Conservation (phyloP, 2,113 vertebrate genomes). For the Elanus axillaris region DNA sequence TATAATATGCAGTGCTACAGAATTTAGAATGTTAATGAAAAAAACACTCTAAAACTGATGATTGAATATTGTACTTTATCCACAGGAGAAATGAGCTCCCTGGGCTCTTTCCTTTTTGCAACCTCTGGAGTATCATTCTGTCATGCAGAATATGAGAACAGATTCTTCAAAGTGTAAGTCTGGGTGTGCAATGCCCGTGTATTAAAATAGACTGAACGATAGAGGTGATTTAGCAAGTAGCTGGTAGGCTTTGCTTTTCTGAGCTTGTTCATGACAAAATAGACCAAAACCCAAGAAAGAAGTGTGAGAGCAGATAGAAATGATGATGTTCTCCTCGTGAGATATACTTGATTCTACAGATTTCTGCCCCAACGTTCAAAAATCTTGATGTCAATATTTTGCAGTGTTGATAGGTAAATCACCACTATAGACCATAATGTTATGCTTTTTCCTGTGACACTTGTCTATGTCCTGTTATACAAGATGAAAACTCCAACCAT, state of each 20-base stretch:
- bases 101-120: neutral
- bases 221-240: neutral
- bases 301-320: neutral
- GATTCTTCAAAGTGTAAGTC: constrained; percentile 20
- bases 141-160: constrained; percentile 32
- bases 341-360: neutral
- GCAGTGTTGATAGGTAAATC: neutral
- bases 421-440: neutral
- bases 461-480: neutral
- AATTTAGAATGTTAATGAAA: constrained; percentile 25
- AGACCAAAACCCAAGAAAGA: neutral
- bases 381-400: neutral
- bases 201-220: constrained; percentile 11
- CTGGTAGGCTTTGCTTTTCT: constrained; percentile 6
- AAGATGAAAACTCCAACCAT: neutral
- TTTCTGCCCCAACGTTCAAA: neutral
- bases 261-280: neutral
- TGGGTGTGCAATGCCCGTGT: neutral
- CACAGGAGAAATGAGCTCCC: constrained; percentile 3
- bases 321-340: neutral
- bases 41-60: neutral
- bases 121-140: constrained; percentile 18
- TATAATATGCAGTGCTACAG: neutral
- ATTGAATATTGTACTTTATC: neutral
- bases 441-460: neutral